Base-by-base conservation (phyloP, 2,797 vertebrate species). In the Dermochelys coriacea region DNA sequence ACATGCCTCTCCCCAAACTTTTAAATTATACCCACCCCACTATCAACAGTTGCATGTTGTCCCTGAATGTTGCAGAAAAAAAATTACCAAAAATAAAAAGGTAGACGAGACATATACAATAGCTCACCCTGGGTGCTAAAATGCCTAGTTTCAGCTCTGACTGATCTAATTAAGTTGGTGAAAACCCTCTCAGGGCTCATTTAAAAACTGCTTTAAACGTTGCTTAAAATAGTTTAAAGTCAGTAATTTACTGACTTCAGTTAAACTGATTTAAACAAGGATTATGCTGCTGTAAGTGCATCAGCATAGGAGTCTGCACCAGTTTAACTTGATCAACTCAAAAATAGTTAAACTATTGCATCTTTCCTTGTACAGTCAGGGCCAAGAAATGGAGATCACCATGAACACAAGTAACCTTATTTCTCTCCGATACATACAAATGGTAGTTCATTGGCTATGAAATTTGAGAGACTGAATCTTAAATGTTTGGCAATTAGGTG, bases 251-350 rank as follows among this genome's bases (percentile, higher is more conserved):
- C 2, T 25, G 68, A 9, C 8, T 41, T 9, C 12, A 6, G 45
- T 90, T 61, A 47, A 16, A 45, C 59, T 37, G 12, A 47, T 79
- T 82, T 49, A 8, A 50, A 25, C 18, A 34, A 49, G 14, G 2
- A 1, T 0, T 64, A 64, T n/a, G 14, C 34, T 64, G 8, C 34
- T 64, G 64, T 0, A 0, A n/a, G 27, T 8, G 6, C 4, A 18
- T 21, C 15, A 82, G 2, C 45, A 8, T 64, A 9, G 31, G 8
- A 47, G 41, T 2, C 49, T 21, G 59, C 1, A 57, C 6, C 77
- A 37, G 3, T 31, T 90, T 68, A 21, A 25, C 9, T 45, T 41
- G 29, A 27, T 9, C 3, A 52, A 12, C 52, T 92, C 27, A 37
- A 75, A 75, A 90, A 57, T 50, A 31, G 3, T 18, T 23, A 50